These are phyloP conservation scores for Eulemur albifrons DNA, from an alignment of 2,797 vertebrate species.

Conservation along the genomic window DNA sequence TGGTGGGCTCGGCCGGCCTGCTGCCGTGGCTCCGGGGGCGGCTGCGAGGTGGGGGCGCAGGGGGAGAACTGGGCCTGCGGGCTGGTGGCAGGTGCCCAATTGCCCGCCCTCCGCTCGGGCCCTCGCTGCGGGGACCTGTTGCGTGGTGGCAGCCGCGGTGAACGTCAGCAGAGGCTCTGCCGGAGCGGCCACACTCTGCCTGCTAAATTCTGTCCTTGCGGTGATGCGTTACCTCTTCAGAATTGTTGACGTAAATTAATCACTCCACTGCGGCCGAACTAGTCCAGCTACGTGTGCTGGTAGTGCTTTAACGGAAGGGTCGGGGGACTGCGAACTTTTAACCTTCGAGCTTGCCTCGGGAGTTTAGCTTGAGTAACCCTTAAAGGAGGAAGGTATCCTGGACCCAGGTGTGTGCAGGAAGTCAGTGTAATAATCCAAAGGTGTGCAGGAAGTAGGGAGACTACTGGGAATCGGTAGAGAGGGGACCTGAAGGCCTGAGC, in stretches of 20 bases:
- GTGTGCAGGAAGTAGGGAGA: conserved; percentile 65
- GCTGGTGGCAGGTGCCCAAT: conserved; percentile 36
- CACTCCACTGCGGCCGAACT: not conserved
- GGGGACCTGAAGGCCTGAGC: not conserved
- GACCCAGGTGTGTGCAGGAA: conserved; percentile 39
- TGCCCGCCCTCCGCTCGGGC: not conserved
- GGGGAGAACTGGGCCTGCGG: not conserved
- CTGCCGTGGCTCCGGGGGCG: not conserved
- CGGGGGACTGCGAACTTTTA: not conserved
- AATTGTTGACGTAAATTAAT: conserved; percentile 39
- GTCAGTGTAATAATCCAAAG: conserved; percentile 36
- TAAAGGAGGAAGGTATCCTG: not conserved
- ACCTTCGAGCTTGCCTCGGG: not conserved
- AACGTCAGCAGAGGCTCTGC: not conserved
- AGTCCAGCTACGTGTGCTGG: not conserved
- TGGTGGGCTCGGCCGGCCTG: not conserved
- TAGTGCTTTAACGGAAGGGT: not conserved
- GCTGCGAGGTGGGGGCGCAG: not conserved
- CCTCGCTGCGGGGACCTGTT: conserved; percentile 44
- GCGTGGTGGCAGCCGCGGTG: not conserved
- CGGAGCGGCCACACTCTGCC: not conserved
- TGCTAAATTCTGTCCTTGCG: not conserved
- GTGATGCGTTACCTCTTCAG: not conserved
- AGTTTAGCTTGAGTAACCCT: not conserved
- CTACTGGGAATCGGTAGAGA: not conserved